phyloP scores from a whole-genome alignment of 2,888 invertebrate genomes.

The Amphiduros pacificus region DNA sequence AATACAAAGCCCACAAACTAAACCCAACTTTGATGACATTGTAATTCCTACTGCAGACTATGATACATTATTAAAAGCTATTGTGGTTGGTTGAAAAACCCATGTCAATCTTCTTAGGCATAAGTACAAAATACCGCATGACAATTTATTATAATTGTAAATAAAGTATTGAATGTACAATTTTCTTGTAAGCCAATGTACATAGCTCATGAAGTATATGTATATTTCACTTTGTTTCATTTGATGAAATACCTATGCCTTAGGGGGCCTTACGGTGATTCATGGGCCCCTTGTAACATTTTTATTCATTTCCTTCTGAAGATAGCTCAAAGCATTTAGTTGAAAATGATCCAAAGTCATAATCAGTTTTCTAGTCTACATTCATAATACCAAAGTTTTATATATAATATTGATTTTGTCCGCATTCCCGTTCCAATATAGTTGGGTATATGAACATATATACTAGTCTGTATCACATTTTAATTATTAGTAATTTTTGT shows the following conservation, averaged over 20 bases:
- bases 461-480: too few species aligned
- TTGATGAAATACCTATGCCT: conserved; percentile 16
- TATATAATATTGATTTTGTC: conserved; percentile 6
- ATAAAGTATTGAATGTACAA: conserved; percentile 19
- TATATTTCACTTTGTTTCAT: conserved; percentile 14
- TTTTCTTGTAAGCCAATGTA: conserved; percentile 16
- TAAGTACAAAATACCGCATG: too few species aligned
- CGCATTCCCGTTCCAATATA: neutral
- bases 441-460: neutral
- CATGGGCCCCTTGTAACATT: conserved; percentile 2
- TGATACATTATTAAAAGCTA: too few species aligned
- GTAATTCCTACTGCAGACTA: conserved; percentile 13
- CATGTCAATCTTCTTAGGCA: too few species aligned
- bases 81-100: too few species aligned
- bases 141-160: too few species aligned
- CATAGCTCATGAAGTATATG: conserved; percentile 16
- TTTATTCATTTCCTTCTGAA: conserved; percentile 11
- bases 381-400: neutral
- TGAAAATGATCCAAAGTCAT: too few species aligned
- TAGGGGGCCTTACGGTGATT: conserved; percentile 14
- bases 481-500: too few species aligned
- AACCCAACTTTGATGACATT: too few species aligned
- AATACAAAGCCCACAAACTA: too few species aligned
- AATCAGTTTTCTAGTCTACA: too few species aligned
- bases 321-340: conserved; percentile 19